Conservation (phyloP, 2,888 invertebrate genomes). For the Ceramica pisi region DNA sequence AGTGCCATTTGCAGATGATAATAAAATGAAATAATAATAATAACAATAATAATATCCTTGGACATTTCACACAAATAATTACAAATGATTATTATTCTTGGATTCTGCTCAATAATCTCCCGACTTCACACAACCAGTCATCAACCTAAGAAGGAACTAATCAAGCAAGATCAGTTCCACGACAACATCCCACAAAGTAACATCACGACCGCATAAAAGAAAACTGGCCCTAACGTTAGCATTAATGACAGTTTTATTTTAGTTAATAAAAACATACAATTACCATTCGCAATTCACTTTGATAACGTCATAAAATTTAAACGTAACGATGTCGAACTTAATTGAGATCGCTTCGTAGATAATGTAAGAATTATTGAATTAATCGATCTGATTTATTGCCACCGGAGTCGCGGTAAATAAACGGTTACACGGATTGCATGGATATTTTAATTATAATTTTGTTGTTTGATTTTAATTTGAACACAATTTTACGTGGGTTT, state of each 20-base stretch:
- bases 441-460: slow-evolving; percentile 46
- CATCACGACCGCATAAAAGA: slow-evolving; percentile 37
- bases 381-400: slow-evolving; percentile 58
- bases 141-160: neutral
- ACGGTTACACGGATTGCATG: slow-evolving; percentile 15
- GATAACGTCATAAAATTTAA: slow-evolving; percentile 62
- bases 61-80: too few species aligned
- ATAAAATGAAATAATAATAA: too few species aligned
- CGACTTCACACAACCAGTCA: neutral
- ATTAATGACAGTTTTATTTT: slow-evolving; percentile 63
- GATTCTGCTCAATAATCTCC: too few species aligned
- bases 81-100: neutral
- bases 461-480: slow-evolving; percentile 19
- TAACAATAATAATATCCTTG: too few species aligned
- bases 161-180: neutral
- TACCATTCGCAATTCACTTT: slow-evolving; percentile 59
- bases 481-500: neutral
- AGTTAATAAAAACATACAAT: slow-evolving; percentile 66
- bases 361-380: slow-evolving; percentile 68
- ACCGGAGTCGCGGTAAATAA: slow-evolving; percentile 27
- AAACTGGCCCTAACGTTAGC: slow-evolving; percentile 28
- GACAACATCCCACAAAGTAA: neutral
- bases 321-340: slow-evolving; percentile 62
- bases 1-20: too few species aligned
- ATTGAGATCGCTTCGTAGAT: slow-evolving; percentile 71